These are phyloP conservation scores for Lasioglossum baleicum DNA, from an alignment of 1,140 invertebrate genomes.

Conservation along the genomic window DNA sequence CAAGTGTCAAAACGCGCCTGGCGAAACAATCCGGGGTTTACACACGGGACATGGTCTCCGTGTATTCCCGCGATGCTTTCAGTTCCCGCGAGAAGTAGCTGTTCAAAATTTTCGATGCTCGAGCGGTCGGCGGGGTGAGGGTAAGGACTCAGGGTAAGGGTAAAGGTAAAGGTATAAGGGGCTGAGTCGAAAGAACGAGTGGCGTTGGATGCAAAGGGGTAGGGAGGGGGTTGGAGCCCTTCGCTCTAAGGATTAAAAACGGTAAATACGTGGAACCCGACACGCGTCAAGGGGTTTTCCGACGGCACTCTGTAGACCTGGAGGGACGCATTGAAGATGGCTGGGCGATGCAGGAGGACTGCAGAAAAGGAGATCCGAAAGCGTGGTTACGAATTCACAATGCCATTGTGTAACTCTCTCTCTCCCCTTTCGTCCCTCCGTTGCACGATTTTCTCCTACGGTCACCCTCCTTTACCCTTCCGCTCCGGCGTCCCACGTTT, in stretches of 20 bases:
- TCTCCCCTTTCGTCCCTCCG: not conserved
- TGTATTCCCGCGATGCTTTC: not conserved
- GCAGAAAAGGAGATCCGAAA: constrained; percentile 25
- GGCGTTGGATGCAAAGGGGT: not conserved
- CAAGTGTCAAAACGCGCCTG: not conserved
- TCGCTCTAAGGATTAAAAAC: constrained; percentile 27
- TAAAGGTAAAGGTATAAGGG: no score
- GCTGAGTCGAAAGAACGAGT: not conserved
- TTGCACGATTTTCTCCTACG: constrained; percentile 23
- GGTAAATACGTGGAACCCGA: constrained; percentile 35
- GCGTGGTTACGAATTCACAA: constrained; percentile 63
- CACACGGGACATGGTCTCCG: not conserved
- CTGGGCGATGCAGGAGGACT: not conserved
- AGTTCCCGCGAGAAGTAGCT: not conserved
- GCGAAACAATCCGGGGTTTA: not conserved
- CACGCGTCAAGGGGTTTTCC: constrained; percentile 38
- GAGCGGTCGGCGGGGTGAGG: no score
- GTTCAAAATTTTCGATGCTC: constrained; percentile 10
- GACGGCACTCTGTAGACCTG: not conserved
- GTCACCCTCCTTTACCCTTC: constrained; percentile 13
- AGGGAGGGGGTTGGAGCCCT: not conserved
- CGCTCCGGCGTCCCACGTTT: not conserved
- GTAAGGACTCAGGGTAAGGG: no score
- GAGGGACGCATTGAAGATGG: constrained; percentile 23
- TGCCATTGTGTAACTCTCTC: constrained; percentile 60